These are phyloP conservation scores for Crocidura indochinensis DNA, from an alignment of 2,797 vertebrate genomes.

Conservation along the genomic window DNA sequence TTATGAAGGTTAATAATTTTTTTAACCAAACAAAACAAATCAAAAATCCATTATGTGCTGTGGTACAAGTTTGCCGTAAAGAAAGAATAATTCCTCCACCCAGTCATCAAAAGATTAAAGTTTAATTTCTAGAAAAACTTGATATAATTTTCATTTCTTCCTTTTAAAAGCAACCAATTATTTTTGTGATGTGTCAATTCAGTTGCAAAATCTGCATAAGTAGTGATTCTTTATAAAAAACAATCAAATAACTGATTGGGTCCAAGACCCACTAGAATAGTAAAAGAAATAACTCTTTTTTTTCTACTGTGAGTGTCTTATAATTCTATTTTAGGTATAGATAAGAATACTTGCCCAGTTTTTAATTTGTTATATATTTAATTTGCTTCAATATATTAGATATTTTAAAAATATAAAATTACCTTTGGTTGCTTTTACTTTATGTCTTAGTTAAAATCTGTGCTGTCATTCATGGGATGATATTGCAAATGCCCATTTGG, in stretches of 20 bases:
- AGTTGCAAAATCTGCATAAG: too few relatives aligned
- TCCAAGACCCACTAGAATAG: conserved; percentile 17
- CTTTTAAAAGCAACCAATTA: too few relatives aligned
- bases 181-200: too few relatives aligned
- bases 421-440: background rate
- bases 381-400: conserved; percentile 46
- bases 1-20: background rate
- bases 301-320: background rate
- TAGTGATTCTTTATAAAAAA: background rate
- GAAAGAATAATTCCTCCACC: background rate
- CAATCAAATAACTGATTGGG: conserved; percentile 26
- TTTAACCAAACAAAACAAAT: conserved; percentile 1
- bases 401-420: background rate
- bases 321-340: conserved; percentile 51
- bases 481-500: background rate
- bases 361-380: background rate
- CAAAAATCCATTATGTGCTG: conserved; percentile 5
- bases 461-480: background rate
- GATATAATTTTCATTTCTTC: background rate
- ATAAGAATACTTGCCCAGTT: background rate
- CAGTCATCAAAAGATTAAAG: conserved; percentile 12
- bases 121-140: conserved; percentile 19
- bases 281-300: background rate
- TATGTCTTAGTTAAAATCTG: background rate
- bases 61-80: background rate